A percentile compares a stretch with the other conserved stretches of the same genome.
phyloP scores from a whole-genome alignment of 2,888 invertebrate genomes.

The Tachina grossa region DNA sequence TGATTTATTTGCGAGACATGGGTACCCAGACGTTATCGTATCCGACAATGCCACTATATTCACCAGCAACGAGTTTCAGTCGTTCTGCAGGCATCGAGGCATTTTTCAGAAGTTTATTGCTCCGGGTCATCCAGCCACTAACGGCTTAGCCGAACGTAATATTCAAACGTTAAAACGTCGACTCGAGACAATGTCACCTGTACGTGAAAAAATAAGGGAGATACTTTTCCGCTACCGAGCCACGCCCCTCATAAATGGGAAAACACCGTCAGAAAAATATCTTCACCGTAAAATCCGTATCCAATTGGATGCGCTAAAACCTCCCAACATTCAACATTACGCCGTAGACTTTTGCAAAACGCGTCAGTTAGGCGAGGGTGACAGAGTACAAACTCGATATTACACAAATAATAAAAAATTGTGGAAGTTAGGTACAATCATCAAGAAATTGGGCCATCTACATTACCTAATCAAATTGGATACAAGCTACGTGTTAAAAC shows the following conservation, averaged over 20 bases:
- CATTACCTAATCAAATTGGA: slow-evolving; percentile 29
- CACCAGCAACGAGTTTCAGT: slow-evolving; percentile 32
- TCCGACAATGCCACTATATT: slow-evolving; percentile 57
- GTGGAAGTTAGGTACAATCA: slow-evolving; percentile 3
- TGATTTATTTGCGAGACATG: slow-evolving; percentile 53
- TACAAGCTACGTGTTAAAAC: slow-evolving; percentile 26
- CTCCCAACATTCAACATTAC: slow-evolving; percentile 12
- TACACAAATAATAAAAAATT: background rate
- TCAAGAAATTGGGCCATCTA: background rate
- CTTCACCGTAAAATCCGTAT: slow-evolving; percentile 52
- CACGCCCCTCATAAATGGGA: no score
- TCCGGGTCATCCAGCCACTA: slow-evolving; percentile 3
- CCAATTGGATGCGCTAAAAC: slow-evolving; percentile 28
- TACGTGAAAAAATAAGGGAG: slow-evolving; percentile 39
- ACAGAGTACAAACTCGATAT: slow-evolving; percentile 24
- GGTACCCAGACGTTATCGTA: slow-evolving; percentile 52
- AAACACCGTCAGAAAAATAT: slow-evolving; percentile 53
- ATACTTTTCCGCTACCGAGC: slow-evolving; percentile 40
- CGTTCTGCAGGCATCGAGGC: slow-evolving; percentile 11
- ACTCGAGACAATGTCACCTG: slow-evolving; percentile 71
- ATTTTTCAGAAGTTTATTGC: background rate
- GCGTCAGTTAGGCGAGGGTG: slow-evolving; percentile 52
- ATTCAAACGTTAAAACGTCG: slow-evolving; percentile 58
- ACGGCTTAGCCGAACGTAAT: slow-evolving; percentile 61
- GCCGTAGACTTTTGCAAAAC: background rate